Base-by-base conservation (phyloP, 2,797 vertebrate species). In the Melanotaenia pygmaea region DNA sequence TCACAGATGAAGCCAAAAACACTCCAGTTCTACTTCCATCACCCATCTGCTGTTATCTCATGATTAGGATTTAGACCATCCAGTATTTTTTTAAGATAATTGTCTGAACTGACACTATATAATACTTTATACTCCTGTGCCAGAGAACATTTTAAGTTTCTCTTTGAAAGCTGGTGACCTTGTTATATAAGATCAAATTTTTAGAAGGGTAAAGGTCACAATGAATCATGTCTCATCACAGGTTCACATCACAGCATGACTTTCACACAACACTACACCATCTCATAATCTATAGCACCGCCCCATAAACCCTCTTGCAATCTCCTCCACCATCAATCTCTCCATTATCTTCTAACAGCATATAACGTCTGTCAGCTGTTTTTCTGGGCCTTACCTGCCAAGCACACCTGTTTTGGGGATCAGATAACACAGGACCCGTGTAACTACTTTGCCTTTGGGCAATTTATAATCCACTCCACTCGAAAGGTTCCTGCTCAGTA, bases 1-100 rank as follows among this genome's bases (percentile, higher is more conserved):
- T 59, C 56, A 70, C 57, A 34, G 79, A 37, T 34, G 43, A 76
- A 57, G 63, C 6, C 14, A 75, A 59, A 61, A 24, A 16, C 34
- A 50, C 64, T 56, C 70, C 6, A 34, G 26, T 65, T 60, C 32
- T 51, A 34, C 64, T 71, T 50, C 37, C 74, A n/a, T 47, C 51
- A 45, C 59, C 82, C 77, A 81, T 85, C 82, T 88, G 88, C 71
- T 73, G 67, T 60, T 32, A 65, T 83, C 88, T 20, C 69, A 61
- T 76, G 83, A 85, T 22, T 56, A 69, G 18, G 28, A 51, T 63
- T 47, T 78, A 64, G 28, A 57, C 28, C 54, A 65, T 50, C 54
- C 26, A 77, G 37, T 14, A 26, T 1, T 9, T 53, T 24, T 11
- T 24, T 22, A 34, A 57, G n/a, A 37, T 47, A 13, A 32, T 11